Evolutionary conservation across 2,797 vertebrate genomes (phyloP).

Genomic region (Telmatherina bonti): DNA sequence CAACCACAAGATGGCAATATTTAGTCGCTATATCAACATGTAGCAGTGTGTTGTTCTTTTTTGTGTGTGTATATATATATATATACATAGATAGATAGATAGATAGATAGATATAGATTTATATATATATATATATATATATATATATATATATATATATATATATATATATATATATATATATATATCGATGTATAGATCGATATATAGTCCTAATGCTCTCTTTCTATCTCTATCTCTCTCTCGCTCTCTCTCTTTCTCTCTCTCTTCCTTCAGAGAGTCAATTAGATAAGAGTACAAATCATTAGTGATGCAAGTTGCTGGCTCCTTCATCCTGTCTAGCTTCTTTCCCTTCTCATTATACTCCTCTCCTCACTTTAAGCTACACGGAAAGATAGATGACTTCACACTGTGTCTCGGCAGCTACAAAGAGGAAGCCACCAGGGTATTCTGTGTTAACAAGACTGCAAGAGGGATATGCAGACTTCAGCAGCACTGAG

Average conservation of each 20-base stretch:
- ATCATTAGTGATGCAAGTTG: constrained; percentile 44
- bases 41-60: too few species aligned
- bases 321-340: constrained; percentile 16
- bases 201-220: too few species aligned
- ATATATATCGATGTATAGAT: too few species aligned
- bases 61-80: too few species aligned
- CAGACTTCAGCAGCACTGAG: constrained; percentile 66
- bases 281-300: constrained; percentile 49
- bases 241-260: too few species aligned
- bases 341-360: constrained; percentile 19
- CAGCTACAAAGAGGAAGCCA: constrained; percentile 73
- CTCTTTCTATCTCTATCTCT: too few species aligned
- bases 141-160: too few species aligned
- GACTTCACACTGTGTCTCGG: constrained; percentile 75
- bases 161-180: too few species aligned
- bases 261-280: constrained; percentile 11
- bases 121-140: too few species aligned
- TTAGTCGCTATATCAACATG: constrained; percentile 30
- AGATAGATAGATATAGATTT: too few species aligned
- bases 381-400: constrained; percentile 77
- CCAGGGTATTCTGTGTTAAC: constrained; percentile 81
- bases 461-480: constrained; percentile 76
- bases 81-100: too few species aligned
- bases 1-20: constrained; percentile 74
- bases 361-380: constrained; percentile 48